phyloP scores from a whole-genome alignment of 2,888 invertebrate genomes.

The Nemoura dubitans region DNA sequence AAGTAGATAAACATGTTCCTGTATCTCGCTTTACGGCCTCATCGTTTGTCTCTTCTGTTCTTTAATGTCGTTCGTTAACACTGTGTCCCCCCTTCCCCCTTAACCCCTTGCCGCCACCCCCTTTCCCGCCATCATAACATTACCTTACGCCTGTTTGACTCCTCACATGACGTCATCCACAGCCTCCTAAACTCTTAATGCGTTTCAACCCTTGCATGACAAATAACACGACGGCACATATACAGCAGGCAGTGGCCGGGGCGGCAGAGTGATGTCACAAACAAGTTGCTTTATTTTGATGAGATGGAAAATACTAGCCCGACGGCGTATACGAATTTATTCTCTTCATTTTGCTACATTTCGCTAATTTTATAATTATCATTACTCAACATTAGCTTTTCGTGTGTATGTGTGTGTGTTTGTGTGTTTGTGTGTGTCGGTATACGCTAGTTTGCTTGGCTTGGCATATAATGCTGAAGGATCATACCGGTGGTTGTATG shows the following conservation, averaged over 20 bases:
- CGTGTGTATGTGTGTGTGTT: too few relatives aligned
- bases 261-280: not conserved
- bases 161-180: conserved; percentile 29
- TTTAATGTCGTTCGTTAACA: conserved; percentile 40
- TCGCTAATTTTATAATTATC: conserved; percentile 38
- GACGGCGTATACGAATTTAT: conserved; percentile 28
- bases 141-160: conserved; percentile 48
- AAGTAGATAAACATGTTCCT: conserved; percentile 39
- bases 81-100: conserved; percentile 1
- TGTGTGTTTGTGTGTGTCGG: not conserved
- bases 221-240: conserved; percentile 17
- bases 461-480: not conserved
- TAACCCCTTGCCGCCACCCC: not conserved
- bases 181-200: conserved; percentile 41
- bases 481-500: not conserved
- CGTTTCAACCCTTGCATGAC: conserved; percentile 42
- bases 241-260: not conserved
- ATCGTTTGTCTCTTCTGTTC: conserved; percentile 30
- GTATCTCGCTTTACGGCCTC: conserved; percentile 16
- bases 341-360: conserved; percentile 37
- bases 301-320: conserved; percentile 28
- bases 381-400: conserved; percentile 4
- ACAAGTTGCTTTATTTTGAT: conserved; percentile 41
- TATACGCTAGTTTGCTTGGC: not conserved
- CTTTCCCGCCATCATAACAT: conserved; percentile 35